Evolutionary conservation across 2,888 invertebrate genomes (phyloP).

Genomic region (Timema cristinae): DNA sequence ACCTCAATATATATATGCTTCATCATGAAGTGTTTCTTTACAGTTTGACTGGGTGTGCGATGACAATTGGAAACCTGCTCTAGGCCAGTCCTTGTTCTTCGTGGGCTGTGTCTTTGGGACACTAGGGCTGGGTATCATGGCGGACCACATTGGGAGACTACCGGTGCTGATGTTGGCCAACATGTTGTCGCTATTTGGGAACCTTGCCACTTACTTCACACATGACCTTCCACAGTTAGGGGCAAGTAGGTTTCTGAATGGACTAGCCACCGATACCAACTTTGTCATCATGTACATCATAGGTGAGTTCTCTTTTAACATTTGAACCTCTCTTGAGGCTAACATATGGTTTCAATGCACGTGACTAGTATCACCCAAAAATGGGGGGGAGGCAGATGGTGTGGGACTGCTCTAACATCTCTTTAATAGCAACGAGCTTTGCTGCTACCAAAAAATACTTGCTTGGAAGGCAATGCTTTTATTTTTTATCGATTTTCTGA

Average conservation of each 20-base stretch:
- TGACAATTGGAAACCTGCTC: constrained; percentile 54
- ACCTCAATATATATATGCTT: neutral
- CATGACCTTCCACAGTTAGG: constrained; percentile 47
- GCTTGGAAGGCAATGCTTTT: no score
- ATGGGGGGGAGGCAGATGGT: no score
- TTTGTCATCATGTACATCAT: constrained; percentile 61
- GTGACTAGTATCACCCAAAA: no score
- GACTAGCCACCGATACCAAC: constrained; percentile 56
- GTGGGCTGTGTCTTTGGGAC: constrained; percentile 57
- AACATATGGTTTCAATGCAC: no score
- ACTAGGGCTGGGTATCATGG: constrained; percentile 52
- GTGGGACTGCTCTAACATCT: no score
- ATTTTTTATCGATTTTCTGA: no score
- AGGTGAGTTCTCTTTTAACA: constrained; percentile 42
- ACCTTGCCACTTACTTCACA: constrained; percentile 49
- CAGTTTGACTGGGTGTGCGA: constrained; percentile 58
- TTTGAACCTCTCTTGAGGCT: no score
- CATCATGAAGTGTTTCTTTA: constrained; percentile 28
- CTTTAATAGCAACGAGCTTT: no score
- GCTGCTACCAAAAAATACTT: no score
- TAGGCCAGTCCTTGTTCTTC: constrained; percentile 59
- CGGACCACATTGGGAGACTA: constrained; percentile 54
- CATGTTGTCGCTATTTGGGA: constrained; percentile 51
- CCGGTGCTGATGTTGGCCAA: constrained; percentile 54
- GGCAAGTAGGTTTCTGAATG: constrained; percentile 54